These are phyloP conservation scores for Sinocyclocheilus anophthalmus DNA, from an alignment of 2,113 vertebrate genomes.

Conservation along the genomic window DNA sequence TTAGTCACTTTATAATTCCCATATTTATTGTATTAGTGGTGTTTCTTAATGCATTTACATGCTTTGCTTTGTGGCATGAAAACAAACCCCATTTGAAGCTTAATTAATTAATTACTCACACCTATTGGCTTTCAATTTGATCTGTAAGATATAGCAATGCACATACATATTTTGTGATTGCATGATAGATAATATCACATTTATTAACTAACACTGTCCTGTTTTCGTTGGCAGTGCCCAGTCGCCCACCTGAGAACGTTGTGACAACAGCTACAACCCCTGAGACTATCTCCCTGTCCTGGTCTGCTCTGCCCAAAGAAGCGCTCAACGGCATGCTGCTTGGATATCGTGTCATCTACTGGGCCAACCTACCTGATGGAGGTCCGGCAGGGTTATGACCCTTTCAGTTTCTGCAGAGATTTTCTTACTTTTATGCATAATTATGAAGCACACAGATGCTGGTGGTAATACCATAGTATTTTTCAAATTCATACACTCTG, in stretches of 20 bases:
- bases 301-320: slow-evolving; percentile 91
- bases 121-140: neutral
- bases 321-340: slow-evolving; percentile 95
- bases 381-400: slow-evolving; percentile 75
- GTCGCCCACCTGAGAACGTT: slow-evolving; percentile 92
- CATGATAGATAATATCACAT: neutral
- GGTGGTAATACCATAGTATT: no score
- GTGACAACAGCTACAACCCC: slow-evolving; percentile 94
- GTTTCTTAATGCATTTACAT: neutral
- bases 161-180: neutral
- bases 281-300: slow-evolving; percentile 95
- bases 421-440: neutral
- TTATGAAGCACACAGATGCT: neutral
- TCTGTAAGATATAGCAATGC: neutral
- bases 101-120: neutral
- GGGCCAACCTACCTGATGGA: slow-evolving; percentile 97
- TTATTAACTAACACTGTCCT: neutral
- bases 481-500: no score
- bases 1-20: slow-evolving; percentile 60
- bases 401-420: neutral
- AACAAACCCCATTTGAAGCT: neutral
- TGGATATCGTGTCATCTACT: slow-evolving; percentile 97
- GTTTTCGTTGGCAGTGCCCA: slow-evolving; percentile 82
- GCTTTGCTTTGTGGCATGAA: neutral
- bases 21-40: neutral